These are phyloP conservation scores for Zaprionus vittiger DNA, from an alignment of 1,140 invertebrate species.

Conservation along the genomic window DNA sequence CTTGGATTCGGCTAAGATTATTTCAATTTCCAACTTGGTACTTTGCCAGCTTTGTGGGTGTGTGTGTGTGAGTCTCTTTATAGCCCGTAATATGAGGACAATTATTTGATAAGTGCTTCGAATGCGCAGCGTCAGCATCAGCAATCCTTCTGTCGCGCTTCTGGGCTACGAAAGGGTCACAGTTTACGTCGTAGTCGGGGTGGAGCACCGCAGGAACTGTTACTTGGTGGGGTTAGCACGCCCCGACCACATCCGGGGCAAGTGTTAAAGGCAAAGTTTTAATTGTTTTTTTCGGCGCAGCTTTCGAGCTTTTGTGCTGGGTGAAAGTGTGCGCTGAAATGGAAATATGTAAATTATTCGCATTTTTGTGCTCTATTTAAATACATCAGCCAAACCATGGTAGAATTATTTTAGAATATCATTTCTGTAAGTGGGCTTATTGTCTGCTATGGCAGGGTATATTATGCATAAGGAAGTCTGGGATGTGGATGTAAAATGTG, in stretches of 20 bases:
- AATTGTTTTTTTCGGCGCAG: conserved; percentile 67
- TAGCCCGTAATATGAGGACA: conserved; percentile 76
- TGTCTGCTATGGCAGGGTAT: neutral
- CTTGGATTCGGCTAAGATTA: conserved; percentile 56
- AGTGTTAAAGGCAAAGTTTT: conserved; percentile 75
- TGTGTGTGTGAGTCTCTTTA: conserved; percentile 45
- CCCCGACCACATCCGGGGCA: neutral
- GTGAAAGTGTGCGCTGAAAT: conserved; percentile 68
- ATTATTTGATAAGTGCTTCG: conserved; percentile 81
- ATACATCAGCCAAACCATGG: conserved; percentile 32
- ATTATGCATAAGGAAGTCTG: neutral
- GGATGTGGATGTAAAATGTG: neutral
- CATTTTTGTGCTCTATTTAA: conserved; percentile 25
- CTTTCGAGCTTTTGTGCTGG: conserved; percentile 26
- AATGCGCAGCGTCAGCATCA: conserved; percentile 50
- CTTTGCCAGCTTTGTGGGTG: conserved; percentile 31
- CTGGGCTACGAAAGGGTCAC: conserved; percentile 63
- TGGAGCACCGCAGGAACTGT: too few relatives aligned
- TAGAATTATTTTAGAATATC: conserved; percentile 26
- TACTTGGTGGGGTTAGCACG: neutral
- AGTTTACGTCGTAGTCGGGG: conserved; percentile 20
- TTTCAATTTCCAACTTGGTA: conserved; percentile 70
- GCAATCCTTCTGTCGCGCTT: conserved; percentile 50
- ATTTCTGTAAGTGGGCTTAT: neutral
- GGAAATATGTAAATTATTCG: conserved; percentile 75